phyloP scores from a whole-genome alignment of 2,113 vertebrate species.

The Petrocephalus zakoni region DNA sequence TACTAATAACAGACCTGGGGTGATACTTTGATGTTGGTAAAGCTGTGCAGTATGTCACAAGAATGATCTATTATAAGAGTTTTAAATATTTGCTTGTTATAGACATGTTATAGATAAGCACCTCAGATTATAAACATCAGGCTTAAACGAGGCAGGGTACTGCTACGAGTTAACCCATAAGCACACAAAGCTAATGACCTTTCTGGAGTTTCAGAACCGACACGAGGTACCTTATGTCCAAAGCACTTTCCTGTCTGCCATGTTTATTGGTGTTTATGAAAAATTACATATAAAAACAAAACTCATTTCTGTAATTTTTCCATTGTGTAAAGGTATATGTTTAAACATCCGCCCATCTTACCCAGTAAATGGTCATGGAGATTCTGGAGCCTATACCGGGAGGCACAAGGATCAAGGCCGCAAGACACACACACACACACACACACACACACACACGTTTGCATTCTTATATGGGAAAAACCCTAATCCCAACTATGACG shows the following conservation, averaged over 20 bases:
- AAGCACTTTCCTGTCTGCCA: not conserved
- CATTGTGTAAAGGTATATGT: not conserved
- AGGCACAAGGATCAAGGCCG: not conserved
- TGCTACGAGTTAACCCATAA: not conserved
- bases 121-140: not conserved
- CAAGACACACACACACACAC: no score
- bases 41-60: not conserved
- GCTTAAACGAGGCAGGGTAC: not conserved
- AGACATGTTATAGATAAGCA: not conserved
- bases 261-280: not conserved
- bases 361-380: not conserved
- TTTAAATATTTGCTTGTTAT: not conserved
- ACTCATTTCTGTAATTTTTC: not conserved
- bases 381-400: not conserved
- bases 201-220: not conserved
- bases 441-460: no score
- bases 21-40: not conserved
- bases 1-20: not conserved
- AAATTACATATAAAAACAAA: not conserved
- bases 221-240: not conserved
- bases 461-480: no score
- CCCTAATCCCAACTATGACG: no score
- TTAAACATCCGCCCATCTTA: not conserved
- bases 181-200: not conserved
- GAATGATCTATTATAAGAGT: not conserved